A percentile compares a stretch with the other conserved stretches of the same genome.
phyloP scores from a whole-genome alignment of 2,797 vertebrate species.

The Champsocephalus esox region DNA sequence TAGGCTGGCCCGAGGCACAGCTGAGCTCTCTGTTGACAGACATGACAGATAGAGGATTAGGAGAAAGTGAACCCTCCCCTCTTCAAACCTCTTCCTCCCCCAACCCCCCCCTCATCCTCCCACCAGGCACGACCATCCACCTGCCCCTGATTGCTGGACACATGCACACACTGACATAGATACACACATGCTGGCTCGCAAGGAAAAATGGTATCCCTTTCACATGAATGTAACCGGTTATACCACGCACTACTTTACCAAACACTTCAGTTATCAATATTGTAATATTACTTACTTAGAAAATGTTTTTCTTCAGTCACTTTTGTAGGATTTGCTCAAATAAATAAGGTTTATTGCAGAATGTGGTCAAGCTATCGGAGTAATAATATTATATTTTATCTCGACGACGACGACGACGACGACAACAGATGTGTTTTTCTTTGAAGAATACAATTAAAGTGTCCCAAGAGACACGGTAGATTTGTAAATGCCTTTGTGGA shows the following conservation, averaged over 20 bases:
- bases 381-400: neutral
- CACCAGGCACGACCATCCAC: slow-evolving; percentile 35
- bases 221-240: slow-evolving; percentile 18
- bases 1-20: slow-evolving; percentile 70
- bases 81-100: neutral
- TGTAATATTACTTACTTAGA: too few relatives aligned
- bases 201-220: slow-evolving; percentile 1
- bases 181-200: slow-evolving; percentile 20
- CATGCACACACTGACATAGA: slow-evolving; percentile 28
- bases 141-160: slow-evolving; percentile 42
- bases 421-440: neutral
- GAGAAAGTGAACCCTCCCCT: slow-evolving; percentile 36
- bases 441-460: neutral
- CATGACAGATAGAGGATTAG: slow-evolving; percentile 79
- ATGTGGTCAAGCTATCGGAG: neutral
- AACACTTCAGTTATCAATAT: too few relatives aligned
- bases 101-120: slow-evolving; percentile 11
- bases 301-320: too few relatives aligned
- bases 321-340: neutral
- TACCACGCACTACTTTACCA: neutral
- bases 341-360: neutral
- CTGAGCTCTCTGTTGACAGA: slow-evolving; percentile 79
- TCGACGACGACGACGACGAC: too few relatives aligned
- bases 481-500: neutral
- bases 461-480: neutral